These are phyloP conservation scores for Gastracanthus pulcherrimus DNA, from an alignment of 2,888 invertebrate genomes.

Conservation along the genomic window DNA sequence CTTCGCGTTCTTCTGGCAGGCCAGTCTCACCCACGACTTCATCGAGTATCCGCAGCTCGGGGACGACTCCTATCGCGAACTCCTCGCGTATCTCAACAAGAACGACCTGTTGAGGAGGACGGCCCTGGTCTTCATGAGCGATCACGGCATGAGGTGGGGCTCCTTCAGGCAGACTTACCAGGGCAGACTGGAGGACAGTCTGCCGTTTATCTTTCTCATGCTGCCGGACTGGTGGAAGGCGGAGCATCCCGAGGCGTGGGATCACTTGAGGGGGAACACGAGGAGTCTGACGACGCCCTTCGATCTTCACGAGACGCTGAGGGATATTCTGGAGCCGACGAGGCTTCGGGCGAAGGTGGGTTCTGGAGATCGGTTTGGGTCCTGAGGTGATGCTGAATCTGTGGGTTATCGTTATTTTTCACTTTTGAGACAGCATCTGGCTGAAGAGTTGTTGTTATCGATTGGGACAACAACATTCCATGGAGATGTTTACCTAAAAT, in stretches of 20 bases:
- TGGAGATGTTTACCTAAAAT: too few species aligned
- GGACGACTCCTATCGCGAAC: slow-evolving; percentile 82
- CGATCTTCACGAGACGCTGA: slow-evolving; percentile 89
- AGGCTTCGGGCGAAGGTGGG: slow-evolving; percentile 63
- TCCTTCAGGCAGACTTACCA: slow-evolving; percentile 90
- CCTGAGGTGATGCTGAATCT: too few species aligned
- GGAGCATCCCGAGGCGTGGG: slow-evolving; percentile 81
- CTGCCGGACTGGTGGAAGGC: slow-evolving; percentile 86
- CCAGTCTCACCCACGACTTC: slow-evolving; percentile 90
- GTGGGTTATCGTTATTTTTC: too few species aligned
- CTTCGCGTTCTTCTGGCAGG: slow-evolving; percentile 92
- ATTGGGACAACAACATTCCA: too few species aligned
- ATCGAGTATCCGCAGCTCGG: slow-evolving; percentile 88
- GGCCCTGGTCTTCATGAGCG: slow-evolving; percentile 87
- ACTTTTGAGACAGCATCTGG: too few species aligned
- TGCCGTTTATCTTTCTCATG: slow-evolving; percentile 88
- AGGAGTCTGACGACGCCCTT: slow-evolving; percentile 89
- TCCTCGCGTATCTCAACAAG: slow-evolving; percentile 80
- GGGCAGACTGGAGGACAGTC: slow-evolving; percentile 91
- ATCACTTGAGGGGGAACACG: slow-evolving; percentile 84
- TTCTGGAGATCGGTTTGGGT: neutral
- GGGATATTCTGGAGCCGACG: slow-evolving; percentile 82
- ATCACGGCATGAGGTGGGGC: slow-evolving; percentile 95
- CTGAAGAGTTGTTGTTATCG: too few species aligned
- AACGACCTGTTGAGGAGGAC: slow-evolving; percentile 82